Percentiles rank a stretch among this genome's conserved stretches.
Evolutionary conservation across 1,140 invertebrate genomes (phyloP).

Genomic region (Reticulitermes speratus): DNA sequence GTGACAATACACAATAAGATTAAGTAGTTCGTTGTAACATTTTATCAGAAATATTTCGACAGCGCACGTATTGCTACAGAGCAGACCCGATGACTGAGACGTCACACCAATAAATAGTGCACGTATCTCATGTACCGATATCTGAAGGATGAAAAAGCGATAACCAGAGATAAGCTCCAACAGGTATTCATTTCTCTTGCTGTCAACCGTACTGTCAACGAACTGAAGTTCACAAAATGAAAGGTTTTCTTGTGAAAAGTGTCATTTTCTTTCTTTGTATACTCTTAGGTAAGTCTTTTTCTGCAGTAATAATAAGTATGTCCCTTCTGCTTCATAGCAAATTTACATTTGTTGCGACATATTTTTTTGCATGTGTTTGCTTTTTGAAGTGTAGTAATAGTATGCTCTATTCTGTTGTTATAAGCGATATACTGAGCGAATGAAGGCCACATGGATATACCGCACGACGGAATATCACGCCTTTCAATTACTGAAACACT

Average conservation of each 20-base stretch:
- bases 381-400: too few species aligned
- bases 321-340: too few species aligned
- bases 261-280: not conserved
- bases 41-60: not conserved
- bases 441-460: too few species aligned
- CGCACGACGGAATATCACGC: too few species aligned
- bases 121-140: not conserved
- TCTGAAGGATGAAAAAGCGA: not conserved
- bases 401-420: too few species aligned
- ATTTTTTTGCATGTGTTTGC: too few species aligned
- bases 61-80: not conserved
- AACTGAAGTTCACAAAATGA: not conserved
- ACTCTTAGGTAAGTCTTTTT: not conserved
- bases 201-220: not conserved
- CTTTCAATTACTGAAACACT: too few species aligned
- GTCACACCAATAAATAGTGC: constrained; percentile 1
- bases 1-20: not conserved
- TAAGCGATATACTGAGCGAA: too few species aligned
- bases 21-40: not conserved
- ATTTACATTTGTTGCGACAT: too few species aligned
- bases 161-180: not conserved
- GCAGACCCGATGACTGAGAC: not conserved
- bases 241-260: not conserved
- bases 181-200: too few species aligned
- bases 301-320: too few species aligned